A percentile compares a stretch with the other conserved stretches of the same genome.
phyloP scores from a whole-genome alignment of 35 echinoderm and acorn worm species.

The Strongylocentrotus purpuratus region DNA sequence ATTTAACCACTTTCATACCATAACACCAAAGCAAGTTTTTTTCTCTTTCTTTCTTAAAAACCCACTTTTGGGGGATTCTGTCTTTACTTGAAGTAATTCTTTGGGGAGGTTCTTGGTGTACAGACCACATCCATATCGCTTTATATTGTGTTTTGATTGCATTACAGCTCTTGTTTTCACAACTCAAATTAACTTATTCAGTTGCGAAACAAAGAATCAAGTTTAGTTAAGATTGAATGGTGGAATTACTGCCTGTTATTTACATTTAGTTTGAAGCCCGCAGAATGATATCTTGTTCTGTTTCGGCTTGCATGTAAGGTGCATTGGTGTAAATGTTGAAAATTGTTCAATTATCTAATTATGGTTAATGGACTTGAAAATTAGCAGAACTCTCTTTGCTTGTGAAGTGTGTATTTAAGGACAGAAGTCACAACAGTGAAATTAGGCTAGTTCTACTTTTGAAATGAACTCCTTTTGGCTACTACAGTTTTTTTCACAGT shows the following conservation, averaged over 20 bases:
- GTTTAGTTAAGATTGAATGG: not conserved
- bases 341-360: not conserved
- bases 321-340: not conserved
- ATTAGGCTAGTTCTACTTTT: not conserved
- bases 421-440: not conserved
- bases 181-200: not conserved
- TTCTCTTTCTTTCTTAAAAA: not conserved
- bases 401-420: not conserved
- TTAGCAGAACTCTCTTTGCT: not conserved
- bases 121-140: not conserved
- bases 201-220: not conserved
- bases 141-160: not conserved
- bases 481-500: no score
- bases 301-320: not conserved
- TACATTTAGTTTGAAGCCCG: not conserved
- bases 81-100: not conserved
- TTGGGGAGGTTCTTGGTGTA: not conserved
- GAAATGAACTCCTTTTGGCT: not conserved
- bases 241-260: not conserved
- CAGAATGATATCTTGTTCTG: not conserved
- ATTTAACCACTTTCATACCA: not conserved
- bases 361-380: not conserved
- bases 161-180: not conserved
- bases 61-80: not conserved
- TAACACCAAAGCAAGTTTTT: not conserved